These are phyloP conservation scores for Herpailurus yagouaroundi DNA, from an alignment of 2,113 vertebrate genomes.

Conservation along the genomic window DNA sequence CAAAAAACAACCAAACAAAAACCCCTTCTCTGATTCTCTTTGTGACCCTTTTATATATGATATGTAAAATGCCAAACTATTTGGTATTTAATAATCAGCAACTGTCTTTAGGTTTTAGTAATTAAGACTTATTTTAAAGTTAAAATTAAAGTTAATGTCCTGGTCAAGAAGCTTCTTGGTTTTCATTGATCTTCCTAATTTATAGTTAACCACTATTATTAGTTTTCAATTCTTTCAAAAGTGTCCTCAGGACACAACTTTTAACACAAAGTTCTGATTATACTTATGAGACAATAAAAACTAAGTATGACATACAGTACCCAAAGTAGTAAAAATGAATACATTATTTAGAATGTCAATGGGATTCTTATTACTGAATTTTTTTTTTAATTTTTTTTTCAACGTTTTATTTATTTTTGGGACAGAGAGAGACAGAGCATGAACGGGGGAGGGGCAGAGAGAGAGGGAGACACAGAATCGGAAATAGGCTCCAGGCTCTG, in stretches of 20 bases:
- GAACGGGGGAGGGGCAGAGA: too few species aligned
- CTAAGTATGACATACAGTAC: constrained; percentile 17
- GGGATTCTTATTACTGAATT: constrained; percentile 10
- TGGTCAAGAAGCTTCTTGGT: constrained; percentile 3
- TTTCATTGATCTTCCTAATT: constrained; percentile 49
- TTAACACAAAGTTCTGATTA: constrained; percentile 25
- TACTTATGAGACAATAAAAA: constrained; percentile 37
- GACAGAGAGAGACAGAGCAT: too few species aligned
- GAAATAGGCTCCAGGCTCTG: too few species aligned
- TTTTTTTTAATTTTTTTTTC: constrained; percentile 41
- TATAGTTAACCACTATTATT: background rate
- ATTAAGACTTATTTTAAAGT: background rate
- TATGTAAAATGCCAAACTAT: background rate
- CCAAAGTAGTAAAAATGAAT: background rate
- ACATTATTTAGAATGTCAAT: constrained; percentile 19
- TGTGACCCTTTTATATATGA: background rate
- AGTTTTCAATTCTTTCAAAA: background rate
- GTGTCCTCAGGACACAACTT: constrained; percentile 27
- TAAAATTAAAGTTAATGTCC: background rate
- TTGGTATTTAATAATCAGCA: background rate
- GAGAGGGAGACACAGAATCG: too few species aligned
- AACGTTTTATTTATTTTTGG: too few species aligned
- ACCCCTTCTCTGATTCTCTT: background rate
- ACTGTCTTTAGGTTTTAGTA: constrained; percentile 1
- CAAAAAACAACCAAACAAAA: too few species aligned